phyloP scores from a whole-genome alignment of 2,113 vertebrate species.

The Sterna hirundo region DNA sequence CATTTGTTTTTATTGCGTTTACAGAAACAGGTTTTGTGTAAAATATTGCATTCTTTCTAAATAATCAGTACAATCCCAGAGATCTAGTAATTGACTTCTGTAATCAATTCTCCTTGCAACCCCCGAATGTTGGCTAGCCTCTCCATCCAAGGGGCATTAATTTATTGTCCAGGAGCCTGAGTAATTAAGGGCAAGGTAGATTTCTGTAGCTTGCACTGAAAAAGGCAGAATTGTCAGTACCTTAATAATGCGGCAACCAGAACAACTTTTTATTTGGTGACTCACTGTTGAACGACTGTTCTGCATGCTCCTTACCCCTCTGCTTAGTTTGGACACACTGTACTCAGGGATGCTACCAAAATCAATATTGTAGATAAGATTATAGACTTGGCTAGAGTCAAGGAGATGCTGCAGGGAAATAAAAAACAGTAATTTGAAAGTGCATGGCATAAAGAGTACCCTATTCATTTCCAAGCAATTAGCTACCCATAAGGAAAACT shows the following conservation, averaged over 20 bases:
- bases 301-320: background rate
- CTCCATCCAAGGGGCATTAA: background rate
- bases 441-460: background rate
- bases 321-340: constrained; percentile 14
- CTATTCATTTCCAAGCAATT: constrained; percentile 18
- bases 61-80: background rate
- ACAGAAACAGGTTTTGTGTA: background rate
- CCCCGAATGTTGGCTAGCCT: background rate
- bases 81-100: background rate
- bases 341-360: constrained; percentile 20
- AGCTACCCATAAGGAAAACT: background rate
- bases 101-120: background rate
- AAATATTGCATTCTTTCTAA: background rate
- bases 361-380: background rate
- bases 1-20: background rate
- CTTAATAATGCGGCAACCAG: background rate
- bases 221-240: background rate
- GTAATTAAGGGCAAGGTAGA: background rate
- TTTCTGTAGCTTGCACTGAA: background rate
- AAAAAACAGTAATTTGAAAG: background rate
- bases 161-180: background rate
- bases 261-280: background rate
- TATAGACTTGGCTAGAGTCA: background rate
- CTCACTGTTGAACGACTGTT: background rate
- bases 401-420: background rate